Base-by-base conservation (phyloP, 2,113 vertebrate genomes). In the Hippocampus mohnikei region DNA sequence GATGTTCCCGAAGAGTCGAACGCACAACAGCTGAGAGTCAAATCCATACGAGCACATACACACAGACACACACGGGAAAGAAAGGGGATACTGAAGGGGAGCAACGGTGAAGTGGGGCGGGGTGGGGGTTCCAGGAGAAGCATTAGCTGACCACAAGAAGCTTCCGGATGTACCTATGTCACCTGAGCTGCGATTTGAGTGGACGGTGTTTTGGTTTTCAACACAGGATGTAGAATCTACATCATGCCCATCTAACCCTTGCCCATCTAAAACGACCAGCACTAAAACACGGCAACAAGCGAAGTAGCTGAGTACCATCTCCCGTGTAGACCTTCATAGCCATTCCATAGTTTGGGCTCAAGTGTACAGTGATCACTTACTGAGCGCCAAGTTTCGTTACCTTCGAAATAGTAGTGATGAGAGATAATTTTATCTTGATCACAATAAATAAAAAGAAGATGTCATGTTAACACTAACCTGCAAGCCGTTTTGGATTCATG, bases 21-120 rank as follows among this genome's bases (percentile, higher is more conserved):
- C 55, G 85, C 83, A 74, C 84, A 90, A 92, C 92, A 92, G 92
- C 92, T 92, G 92, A 92, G 90, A 23, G 9, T n/a, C 8, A 11
- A 8, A 55, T n/a, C 23, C 50, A 52, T 37, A 37, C 33, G 33
- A 37, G 33, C 52, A 23, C 52, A 10, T 8, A 3, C 52, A 53
- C 52, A n/a, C 52, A n/a, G 66, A 25, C 62, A 73, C 60, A 27
- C 78, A 56, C 40, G 33, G 21, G 25, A 62, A 23, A 81, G 76
- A 60, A 81, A 71, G 25, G 63, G 23, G 66, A 73, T 61, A 37
- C 11, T 41, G 44, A 62, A 20, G 76, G 55, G 37, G 21, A 23
- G 8, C 8, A 33, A 6, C 2, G 12, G 33, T 7, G 33, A 37
- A 6, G 33, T 37, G 23, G 21, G 46, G 4, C n/a, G 25, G 5